Conservation (phyloP, 2,888 invertebrate species). For the Colostygia pectinataria region DNA sequence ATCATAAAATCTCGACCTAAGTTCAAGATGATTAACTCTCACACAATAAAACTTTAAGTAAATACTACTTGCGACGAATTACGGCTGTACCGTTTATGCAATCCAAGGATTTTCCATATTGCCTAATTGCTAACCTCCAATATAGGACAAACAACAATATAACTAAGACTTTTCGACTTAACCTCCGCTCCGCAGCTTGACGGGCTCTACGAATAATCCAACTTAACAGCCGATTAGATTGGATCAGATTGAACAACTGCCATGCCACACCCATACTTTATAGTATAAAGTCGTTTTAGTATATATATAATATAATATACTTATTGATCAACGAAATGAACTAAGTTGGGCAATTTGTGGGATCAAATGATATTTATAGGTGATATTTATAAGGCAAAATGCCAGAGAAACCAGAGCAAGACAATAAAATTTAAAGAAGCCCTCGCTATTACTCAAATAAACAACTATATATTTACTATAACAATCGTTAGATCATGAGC, state of each 20-base stretch:
- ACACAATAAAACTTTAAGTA: constrained; percentile 29
- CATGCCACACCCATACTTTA: no score
- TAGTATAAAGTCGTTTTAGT: no score
- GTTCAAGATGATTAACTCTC: constrained; percentile 11
- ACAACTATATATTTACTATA: no score
- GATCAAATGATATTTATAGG: no score
- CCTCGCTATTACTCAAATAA: no score
- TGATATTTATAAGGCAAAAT: no score
- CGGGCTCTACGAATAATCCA: neutral
- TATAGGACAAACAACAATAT: constrained; percentile 61
- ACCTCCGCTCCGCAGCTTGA: neutral
- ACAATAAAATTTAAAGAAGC: no score
- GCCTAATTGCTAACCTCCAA: constrained; percentile 71
- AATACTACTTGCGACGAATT: constrained; percentile 34
- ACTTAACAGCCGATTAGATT: constrained; percentile 18
- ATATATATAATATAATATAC: no score
- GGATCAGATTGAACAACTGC: neutral
- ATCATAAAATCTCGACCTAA: constrained; percentile 17
- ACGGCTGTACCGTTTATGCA: constrained; percentile 24
- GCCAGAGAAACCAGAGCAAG: no score
- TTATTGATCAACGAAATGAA: no score
- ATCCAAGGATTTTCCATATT: constrained; percentile 69
- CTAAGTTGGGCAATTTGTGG: no score
- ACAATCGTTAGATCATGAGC: no score
- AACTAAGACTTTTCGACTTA: constrained; percentile 43